phyloP scores from a whole-genome alignment of 1,140 invertebrate species.

The Paraescarpia echinospica region DNA sequence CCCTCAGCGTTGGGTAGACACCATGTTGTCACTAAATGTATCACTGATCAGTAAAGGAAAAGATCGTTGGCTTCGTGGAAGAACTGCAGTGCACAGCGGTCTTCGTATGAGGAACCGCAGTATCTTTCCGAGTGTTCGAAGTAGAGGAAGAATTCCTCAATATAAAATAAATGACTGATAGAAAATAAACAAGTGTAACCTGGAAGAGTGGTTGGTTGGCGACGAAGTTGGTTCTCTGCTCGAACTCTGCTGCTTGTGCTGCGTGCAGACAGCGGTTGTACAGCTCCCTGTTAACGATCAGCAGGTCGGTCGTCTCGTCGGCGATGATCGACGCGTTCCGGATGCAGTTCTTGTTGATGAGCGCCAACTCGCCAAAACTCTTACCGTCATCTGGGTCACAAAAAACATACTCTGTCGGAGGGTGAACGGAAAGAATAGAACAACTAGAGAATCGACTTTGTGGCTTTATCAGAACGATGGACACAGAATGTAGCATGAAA shows the following conservation, averaged over 20 bases:
- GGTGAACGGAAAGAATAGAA: background rate
- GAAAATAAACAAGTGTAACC: background rate
- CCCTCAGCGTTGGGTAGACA: too few species aligned
- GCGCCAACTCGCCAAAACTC: constrained; percentile 50
- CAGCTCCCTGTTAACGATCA: constrained; percentile 46
- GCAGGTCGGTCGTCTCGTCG: constrained; percentile 44
- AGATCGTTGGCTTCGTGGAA: too few species aligned
- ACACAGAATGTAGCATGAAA: too few species aligned
- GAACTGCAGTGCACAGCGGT: too few species aligned
- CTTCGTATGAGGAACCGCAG: too few species aligned
- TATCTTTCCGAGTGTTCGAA: too few species aligned
- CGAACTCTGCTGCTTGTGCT: constrained; percentile 44
- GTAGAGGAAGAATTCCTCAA: too few species aligned
- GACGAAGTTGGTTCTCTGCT: constrained; percentile 36
- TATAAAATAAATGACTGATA: too few species aligned
- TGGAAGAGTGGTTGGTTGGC: background rate
- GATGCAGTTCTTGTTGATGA: constrained; percentile 49
- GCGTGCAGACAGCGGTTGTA: constrained; percentile 49
- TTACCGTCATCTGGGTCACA: constrained; percentile 43
- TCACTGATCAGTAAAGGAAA: too few species aligned
- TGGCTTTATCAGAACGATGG: too few species aligned
- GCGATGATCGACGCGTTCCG: constrained; percentile 51
- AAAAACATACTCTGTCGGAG: background rate
- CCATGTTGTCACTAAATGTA: too few species aligned
- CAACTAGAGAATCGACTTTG: background rate